Base-by-base conservation (phyloP, 1,140 invertebrate genomes). In the Trichoplusia ni region DNA sequence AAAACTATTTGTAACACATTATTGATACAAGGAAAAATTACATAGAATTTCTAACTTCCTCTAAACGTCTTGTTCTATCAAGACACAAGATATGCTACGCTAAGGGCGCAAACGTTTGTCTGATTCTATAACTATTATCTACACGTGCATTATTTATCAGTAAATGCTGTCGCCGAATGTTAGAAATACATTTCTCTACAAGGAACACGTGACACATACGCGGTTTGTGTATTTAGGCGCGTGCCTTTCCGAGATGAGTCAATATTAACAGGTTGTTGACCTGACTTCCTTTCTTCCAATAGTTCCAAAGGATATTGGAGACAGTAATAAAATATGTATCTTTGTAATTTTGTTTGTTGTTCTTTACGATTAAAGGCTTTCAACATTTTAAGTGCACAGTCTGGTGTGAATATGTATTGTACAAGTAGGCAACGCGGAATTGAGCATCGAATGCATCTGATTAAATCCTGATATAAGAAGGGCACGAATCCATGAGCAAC, bases 191-290 rank as follows among this genome's bases (percentile, higher is more conserved):
- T 47, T 47, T 47, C 18, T 60, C n/a, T 47, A 46, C 18, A 47
- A 60, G 56, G 29, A 60, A 47, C 42, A 46, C n/a, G 40, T 58
- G 64, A 46, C 65, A 67, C 64, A 64, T 27, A 59, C 62, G 64
- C 27, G 51, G 40, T 40, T 44, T 72, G 73, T 79, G 46, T 72
- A 59, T 62, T 69, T 72, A 76, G 71, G 62, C 70, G 65, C 74
- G 67, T 77, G 59, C 71, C 72, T 70, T 59, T 64, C 42, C 49
- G 65, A 74, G 73, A 78, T 77, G 71, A 78, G 78, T 84, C 77
- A 85, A 85, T 82, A 85, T 85, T 84, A 76, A 73, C 69, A 76
- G 81, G 84, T 84, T 72, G 67, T 73, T 64, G 84, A 81, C 76
- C 79, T 62, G 38, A 72, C 64, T 68, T 72, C 64, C 58, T 69